Evolutionary conservation across 2,113 vertebrate genomes (phyloP).

Genomic region (Anoura caudifer): DNA sequence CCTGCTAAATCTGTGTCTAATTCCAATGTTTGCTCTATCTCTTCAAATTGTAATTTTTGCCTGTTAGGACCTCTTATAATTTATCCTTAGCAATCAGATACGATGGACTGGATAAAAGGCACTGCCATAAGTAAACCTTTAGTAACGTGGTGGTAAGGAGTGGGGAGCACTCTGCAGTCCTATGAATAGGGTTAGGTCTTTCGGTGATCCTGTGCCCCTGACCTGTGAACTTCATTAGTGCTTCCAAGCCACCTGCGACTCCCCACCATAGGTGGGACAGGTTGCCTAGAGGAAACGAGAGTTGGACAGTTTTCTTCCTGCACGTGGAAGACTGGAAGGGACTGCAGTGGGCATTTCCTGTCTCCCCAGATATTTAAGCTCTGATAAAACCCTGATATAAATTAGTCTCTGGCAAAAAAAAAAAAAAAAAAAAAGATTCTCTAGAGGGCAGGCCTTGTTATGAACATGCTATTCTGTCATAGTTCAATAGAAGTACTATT

Average conservation of each 20-base stretch:
- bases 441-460: neutral
- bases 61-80: neutral
- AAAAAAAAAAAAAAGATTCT: too few relatives aligned
- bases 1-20: neutral
- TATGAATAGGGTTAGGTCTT: neutral
- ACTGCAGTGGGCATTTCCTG: neutral
- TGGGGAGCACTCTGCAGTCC: neutral
- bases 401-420: neutral
- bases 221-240: neutral
- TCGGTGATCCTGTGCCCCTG: neutral
- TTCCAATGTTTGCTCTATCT: neutral
- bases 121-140: neutral
- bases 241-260: neutral
- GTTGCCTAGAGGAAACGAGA: neutral
- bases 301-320: neutral
- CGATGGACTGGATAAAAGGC: neutral
- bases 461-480: neutral
- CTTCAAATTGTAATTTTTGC: neutral
- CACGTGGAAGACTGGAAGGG: neutral
- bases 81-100: neutral
- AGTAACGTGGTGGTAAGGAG: neutral
- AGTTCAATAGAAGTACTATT: neutral
- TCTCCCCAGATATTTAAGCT: neutral
- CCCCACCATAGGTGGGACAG: neutral
- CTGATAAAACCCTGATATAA: neutral